Conservation (phyloP, 2,888 invertebrate species). For the Nyleta sp. region DNA sequence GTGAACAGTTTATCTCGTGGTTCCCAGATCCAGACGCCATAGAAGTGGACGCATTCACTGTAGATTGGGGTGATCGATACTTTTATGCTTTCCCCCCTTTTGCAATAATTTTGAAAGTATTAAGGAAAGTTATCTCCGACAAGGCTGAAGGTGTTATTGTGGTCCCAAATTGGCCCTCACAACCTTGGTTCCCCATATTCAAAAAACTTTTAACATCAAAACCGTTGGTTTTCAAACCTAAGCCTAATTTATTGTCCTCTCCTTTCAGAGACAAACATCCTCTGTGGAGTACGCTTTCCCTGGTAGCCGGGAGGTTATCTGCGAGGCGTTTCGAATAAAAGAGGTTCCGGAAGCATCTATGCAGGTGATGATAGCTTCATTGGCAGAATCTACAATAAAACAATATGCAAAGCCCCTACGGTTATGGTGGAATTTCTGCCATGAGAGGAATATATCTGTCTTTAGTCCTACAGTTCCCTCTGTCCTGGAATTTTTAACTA, state of each 20-base stretch:
- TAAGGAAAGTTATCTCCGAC: conserved; percentile 45
- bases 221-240: conserved; percentile 21
- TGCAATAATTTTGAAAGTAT: conserved; percentile 54
- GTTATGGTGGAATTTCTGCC: conserved; percentile 13
- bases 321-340: conserved; percentile 8
- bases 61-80: conserved; percentile 53
- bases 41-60: conserved; percentile 33
- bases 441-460: neutral
- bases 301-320: conserved; percentile 25
- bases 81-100: conserved; percentile 64
- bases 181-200: conserved; percentile 63
- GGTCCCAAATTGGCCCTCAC: conserved; percentile 53
- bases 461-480: too few relatives aligned
- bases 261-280: conserved; percentile 35
- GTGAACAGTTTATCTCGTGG: conserved; percentile 3
- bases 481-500: too few relatives aligned
- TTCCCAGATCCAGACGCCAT: neutral
- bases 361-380: too few relatives aligned
- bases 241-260: conserved; percentile 6
- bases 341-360: too few relatives aligned
- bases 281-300: neutral
- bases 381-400: too few relatives aligned
- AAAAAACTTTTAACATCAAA: neutral
- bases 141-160: conserved; percentile 5
- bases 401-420: conserved; percentile 20